Conservation (phyloP, 2,113 vertebrate genomes). For the Takifugu bimaculatus region DNA sequence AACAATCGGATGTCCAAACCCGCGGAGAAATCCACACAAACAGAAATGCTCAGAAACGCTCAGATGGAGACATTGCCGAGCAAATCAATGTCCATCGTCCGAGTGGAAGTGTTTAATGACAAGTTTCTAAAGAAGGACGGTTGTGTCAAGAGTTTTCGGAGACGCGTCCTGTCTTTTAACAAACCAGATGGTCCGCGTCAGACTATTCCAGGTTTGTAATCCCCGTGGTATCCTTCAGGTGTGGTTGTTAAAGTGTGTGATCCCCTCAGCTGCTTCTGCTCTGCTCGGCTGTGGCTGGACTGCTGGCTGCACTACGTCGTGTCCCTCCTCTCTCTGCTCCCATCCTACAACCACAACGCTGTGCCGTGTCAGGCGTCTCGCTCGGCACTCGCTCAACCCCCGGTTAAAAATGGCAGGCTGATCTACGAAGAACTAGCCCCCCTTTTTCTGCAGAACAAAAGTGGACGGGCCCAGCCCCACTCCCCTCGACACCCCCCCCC, state of each 20-base stretch:
- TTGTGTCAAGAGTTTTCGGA: constrained; percentile 26
- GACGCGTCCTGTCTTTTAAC: neutral
- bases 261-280: constrained; percentile 26
- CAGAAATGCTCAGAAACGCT: neutral
- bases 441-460: constrained; percentile 77
- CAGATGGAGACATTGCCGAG: constrained; percentile 8
- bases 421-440: constrained; percentile 74
- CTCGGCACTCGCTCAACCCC: constrained; percentile 57
- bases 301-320: constrained; percentile 33
- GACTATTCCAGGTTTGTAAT: constrained; percentile 23
- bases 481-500: constrained; percentile 39
- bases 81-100: constrained; percentile 25
- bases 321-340: constrained; percentile 65
- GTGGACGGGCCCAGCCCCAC: constrained; percentile 56
- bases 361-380: constrained; percentile 66
- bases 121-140: too few species aligned
- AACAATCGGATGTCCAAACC: constrained; percentile 4
- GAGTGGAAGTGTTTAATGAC: neutral
- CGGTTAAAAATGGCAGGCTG: constrained; percentile 76
- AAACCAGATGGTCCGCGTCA: constrained; percentile 13
- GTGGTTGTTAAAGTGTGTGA: constrained; percentile 26
- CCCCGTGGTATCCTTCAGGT: constrained; percentile 44
- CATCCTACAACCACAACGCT: constrained; percentile 62
- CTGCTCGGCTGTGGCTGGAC: constrained; percentile 27
- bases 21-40: constrained; percentile 29